Conservation (phyloP, 1,140 invertebrate genomes). For the Argopecten irradians region DNA sequence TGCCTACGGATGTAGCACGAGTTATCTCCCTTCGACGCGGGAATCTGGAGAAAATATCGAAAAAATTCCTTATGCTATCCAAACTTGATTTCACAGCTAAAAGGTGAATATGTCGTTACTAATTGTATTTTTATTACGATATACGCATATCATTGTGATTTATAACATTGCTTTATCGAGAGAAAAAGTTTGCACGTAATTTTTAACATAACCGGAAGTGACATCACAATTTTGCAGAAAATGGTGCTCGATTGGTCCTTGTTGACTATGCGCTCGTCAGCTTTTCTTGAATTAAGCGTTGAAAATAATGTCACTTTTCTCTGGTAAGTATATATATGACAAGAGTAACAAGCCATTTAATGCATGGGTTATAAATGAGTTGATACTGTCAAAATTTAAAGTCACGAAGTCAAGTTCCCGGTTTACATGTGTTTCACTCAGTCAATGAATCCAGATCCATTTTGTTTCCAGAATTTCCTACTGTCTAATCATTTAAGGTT, state of each 20-base stretch:
- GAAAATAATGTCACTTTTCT: conserved; percentile 27
- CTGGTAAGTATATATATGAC: conserved; percentile 7
- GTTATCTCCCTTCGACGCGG: neutral
- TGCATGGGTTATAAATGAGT: neutral
- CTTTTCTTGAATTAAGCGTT: conserved; percentile 17
- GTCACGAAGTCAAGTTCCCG: neutral
- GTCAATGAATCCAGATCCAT: neutral
- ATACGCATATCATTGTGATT: neutral
- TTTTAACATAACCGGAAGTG: conserved; percentile 26
- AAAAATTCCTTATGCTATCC: neutral
- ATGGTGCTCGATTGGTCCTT: conserved; percentile 12
- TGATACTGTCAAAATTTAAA: neutral
- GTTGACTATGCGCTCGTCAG: neutral
- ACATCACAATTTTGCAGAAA: conserved; percentile 24
- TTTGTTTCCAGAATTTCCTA: neutral
- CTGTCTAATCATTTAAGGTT: too few species aligned
- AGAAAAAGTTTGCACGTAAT: neutral
- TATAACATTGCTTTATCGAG: neutral
- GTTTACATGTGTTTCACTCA: neutral
- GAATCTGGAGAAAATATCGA: neutral
- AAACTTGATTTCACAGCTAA: neutral
- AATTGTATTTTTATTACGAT: neutral
- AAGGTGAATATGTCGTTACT: neutral
- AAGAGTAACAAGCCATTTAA: neutral
- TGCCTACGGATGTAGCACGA: too few species aligned